A percentile compares a stretch with the other conserved stretches of the same genome.
Evolutionary conservation across 2,888 invertebrate species (phyloP).

Genomic region (Sphaerophoria rueppellii): DNA sequence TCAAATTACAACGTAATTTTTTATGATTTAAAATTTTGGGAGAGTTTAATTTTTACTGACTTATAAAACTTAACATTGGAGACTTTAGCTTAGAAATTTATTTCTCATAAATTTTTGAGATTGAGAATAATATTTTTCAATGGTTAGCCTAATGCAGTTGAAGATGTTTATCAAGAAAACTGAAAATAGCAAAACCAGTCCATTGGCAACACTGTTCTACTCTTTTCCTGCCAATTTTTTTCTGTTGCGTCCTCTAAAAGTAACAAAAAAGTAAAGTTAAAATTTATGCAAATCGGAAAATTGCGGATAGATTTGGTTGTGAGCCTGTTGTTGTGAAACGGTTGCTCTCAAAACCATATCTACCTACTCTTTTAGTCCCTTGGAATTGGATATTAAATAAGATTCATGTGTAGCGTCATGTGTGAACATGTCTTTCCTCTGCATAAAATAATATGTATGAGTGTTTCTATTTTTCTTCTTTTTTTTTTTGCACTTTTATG

Average conservation of each 20-base stretch:
- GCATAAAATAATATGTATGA: constrained; percentile 7
- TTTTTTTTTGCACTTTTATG: constrained; percentile 7
- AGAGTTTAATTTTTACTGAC: too few species aligned
- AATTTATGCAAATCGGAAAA: constrained; percentile 73
- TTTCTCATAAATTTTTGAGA: too few species aligned
- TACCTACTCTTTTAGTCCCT: constrained; percentile 43
- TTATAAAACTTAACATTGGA: too few species aligned
- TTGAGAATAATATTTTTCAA: too few species aligned
- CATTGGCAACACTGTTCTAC: constrained; percentile 3
- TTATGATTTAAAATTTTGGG: too few species aligned
- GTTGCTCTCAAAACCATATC: background rate
- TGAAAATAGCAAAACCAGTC: background rate
- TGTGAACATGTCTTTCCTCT: constrained; percentile 43
- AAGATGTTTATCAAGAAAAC: background rate
- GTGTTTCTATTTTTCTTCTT: background rate
- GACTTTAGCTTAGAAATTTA: too few species aligned
- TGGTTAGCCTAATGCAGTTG: too few species aligned
- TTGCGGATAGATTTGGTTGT: constrained; percentile 71
- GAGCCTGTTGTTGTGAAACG: constrained; percentile 51
- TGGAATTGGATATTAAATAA: constrained; percentile 67
- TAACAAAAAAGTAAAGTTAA: constrained; percentile 28
- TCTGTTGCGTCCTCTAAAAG: constrained; percentile 36
- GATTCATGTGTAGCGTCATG: constrained; percentile 53
- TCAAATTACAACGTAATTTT: too few species aligned
- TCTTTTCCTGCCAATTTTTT: constrained; percentile 27